These are phyloP conservation scores for Bradypus variegatus DNA, from an alignment of 2,797 vertebrate species.

Conservation along the genomic window DNA sequence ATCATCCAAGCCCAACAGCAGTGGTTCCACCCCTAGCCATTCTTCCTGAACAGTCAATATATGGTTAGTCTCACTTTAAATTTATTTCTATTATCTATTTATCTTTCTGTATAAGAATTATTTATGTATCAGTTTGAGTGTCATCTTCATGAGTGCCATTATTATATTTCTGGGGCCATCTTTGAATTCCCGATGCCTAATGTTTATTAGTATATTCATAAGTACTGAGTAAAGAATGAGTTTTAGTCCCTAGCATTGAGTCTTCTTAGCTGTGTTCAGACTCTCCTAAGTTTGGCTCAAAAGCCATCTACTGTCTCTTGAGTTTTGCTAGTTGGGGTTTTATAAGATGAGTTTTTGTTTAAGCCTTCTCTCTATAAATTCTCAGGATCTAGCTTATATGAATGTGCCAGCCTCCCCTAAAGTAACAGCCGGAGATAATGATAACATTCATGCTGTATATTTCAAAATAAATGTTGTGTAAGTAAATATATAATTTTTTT, in stretches of 20 bases:
- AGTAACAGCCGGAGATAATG: background rate
- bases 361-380: background rate
- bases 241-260: background rate
- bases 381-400: background rate
- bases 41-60: background rate
- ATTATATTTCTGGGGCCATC: background rate
- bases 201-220: background rate
- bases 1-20: background rate
- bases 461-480: background rate
- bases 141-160: background rate
- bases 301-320: background rate
- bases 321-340: conserved; percentile 37
- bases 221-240: background rate
- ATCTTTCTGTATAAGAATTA: background rate
- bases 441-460: background rate
- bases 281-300: background rate
- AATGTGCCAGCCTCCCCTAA: background rate
- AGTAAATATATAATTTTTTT: background rate
- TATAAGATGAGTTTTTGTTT: background rate
- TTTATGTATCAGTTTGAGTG: background rate
- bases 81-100: background rate
- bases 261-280: background rate
- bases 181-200: background rate
- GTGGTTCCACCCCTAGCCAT: background rate
- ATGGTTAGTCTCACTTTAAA: background rate